Evolutionary conservation across 2,797 vertebrate species (phyloP), one percentile per base, ranked within the genome.

Genomic region (Danio choprae): DNA sequence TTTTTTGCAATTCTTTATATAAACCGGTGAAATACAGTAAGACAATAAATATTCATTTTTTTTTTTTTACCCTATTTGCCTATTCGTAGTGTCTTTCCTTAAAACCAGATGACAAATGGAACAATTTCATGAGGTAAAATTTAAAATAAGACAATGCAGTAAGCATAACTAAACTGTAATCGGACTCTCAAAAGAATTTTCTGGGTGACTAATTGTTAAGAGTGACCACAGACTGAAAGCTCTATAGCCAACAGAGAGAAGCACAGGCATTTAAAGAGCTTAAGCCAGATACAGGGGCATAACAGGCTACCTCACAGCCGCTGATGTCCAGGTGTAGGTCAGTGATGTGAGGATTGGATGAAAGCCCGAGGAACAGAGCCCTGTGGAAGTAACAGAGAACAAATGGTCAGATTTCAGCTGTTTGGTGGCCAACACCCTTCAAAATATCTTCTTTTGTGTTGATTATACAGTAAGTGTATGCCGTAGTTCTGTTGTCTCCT

Each of bases 241-340:
- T 60, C 11, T 38, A 7, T 6, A 64, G 58, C 15, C 13, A 36
- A 43, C 9, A 65, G 56, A 60, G 18, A 63, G 22, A 41, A 22
- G 22, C 55, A 79, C 16, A 70, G 38, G 70, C n/a, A 68, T 36
- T 78, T 50, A 65, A 22, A 81, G 43, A 74, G n/a, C 64, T 55
- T 9, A 56, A 78, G 76, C 29, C 74, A 86, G 50, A 79, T 16
- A 72, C 12, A 74, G n/a, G 41, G 11, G 76, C 64, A 36, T 36
- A 74, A 71, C 43, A 46, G 50, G 18, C 48, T 92, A 97, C 96
- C 94, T 97, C 96, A 87, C 96, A 97, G 90, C 96, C 89, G 88
- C 96, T 96, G 91, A 97, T 93, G 91, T 97, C 96, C 91, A 97
- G 91, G 87, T 96, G 96, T 80, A 97, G 91, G 76, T 97, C 96